These are phyloP conservation scores for Nemapogon koenigi DNA, from an alignment of 2,888 invertebrate genomes.

Conservation along the genomic window DNA sequence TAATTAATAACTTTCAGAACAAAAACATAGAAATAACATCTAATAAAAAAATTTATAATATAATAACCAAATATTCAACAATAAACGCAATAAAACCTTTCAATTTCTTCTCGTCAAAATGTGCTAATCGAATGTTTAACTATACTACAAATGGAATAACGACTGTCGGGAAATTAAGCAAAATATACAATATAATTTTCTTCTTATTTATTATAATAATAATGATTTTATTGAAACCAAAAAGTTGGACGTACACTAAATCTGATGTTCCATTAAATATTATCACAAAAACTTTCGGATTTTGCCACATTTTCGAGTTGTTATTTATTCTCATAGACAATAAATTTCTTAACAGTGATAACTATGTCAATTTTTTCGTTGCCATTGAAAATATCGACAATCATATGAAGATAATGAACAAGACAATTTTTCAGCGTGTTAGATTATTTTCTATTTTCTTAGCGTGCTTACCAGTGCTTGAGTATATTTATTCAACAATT, in stretches of 20 bases:
- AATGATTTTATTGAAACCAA: slow-evolving; percentile 21
- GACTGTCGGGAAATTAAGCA: slow-evolving; percentile 20
- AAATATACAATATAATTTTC: slow-evolving; percentile 24
- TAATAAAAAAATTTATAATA: background rate
- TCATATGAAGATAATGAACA: slow-evolving; percentile 22
- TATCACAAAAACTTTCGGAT: slow-evolving; percentile 26
- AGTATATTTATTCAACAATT: slow-evolving; percentile 19
- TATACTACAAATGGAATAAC: slow-evolving; percentile 21
- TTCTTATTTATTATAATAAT: slow-evolving; percentile 18
- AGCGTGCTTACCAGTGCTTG: slow-evolving; percentile 20
- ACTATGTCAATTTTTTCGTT: slow-evolving; percentile 27
- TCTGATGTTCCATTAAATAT: slow-evolving; percentile 32
- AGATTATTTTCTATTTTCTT: slow-evolving; percentile 21
- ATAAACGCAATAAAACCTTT: slow-evolving; percentile 29
- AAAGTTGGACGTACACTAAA: slow-evolving; percentile 26
- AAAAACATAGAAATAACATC: slow-evolving; percentile 3
- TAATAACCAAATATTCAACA: slow-evolving; percentile 19
- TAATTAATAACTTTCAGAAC: slow-evolving; percentile 6
- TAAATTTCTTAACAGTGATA: slow-evolving; percentile 23
- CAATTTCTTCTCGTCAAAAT: slow-evolving; percentile 24
- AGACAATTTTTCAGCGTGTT: slow-evolving; percentile 21
- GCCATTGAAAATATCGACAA: slow-evolving; percentile 26
- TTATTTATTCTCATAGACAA: slow-evolving; percentile 23
- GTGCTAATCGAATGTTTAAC: slow-evolving; percentile 27
- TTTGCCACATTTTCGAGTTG: slow-evolving; percentile 24